Percentiles rank a stretch among this genome's conserved stretches.
phyloP scores from a whole-genome alignment of 2,797 vertebrate species.

The Microhierax caerulescens region DNA sequence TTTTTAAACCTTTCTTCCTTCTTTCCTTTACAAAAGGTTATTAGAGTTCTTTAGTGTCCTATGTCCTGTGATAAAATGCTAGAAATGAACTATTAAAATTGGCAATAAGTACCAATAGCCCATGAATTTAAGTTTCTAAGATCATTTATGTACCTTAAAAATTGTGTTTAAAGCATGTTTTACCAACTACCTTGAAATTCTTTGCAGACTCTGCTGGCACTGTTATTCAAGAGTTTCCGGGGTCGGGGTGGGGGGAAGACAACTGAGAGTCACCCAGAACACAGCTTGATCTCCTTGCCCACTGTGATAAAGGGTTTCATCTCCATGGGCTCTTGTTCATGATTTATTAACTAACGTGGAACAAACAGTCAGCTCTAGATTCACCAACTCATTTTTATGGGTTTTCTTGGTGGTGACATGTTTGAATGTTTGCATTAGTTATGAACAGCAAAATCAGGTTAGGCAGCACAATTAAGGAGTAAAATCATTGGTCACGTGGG shows the following conservation, averaged over 20 bases:
- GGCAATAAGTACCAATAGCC: conserved; percentile 6
- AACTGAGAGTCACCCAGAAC: background rate
- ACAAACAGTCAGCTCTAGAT: background rate
- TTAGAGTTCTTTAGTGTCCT: conserved; percentile 30
- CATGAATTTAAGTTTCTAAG: background rate
- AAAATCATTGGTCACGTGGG: background rate
- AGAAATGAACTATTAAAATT: conserved; percentile 25
- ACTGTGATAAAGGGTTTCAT: background rate
- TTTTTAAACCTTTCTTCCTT: conserved; percentile 30
- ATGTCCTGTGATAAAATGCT: conserved; percentile 31
- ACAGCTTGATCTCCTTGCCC: background rate
- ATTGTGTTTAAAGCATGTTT: background rate
- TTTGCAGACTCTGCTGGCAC: background rate
- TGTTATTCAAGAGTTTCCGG: background rate
- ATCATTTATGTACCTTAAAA: conserved; percentile 14
- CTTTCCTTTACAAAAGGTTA: conserved; percentile 26
- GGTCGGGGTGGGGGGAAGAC: background rate
- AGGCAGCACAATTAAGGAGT: background rate
- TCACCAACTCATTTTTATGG: accelerated
- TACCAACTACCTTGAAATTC: background rate
- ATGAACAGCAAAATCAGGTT: background rate
- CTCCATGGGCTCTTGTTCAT: background rate
- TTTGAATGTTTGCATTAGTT: background rate
- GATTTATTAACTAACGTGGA: background rate
- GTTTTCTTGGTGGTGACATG: background rate